Evolutionary conservation across 2,888 invertebrate species (phyloP).

Genomic region (Leptopilina myrica): DNA sequence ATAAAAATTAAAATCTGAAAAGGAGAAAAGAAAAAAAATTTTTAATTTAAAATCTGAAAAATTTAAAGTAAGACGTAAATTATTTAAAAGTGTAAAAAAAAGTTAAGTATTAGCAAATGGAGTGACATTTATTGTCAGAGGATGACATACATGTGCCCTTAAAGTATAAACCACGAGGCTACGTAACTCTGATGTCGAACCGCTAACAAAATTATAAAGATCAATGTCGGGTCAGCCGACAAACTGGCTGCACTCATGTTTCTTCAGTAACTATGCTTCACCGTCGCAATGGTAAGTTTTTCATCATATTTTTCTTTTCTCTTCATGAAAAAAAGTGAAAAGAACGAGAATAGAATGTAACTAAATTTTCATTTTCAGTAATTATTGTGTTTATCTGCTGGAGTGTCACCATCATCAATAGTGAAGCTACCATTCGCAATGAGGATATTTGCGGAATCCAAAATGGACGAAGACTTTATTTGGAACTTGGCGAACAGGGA

Average conservation of each 20-base stretch:
- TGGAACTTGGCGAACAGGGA: conserved; percentile 74
- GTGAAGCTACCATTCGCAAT: conserved; percentile 68
- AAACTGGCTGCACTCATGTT: conserved; percentile 63
- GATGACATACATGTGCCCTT: conserved; percentile 70
- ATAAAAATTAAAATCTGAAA: too few relatives aligned
- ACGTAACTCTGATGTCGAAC: conserved; percentile 60
- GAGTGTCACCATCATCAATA: conserved; percentile 45
- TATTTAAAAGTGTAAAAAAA: not conserved
- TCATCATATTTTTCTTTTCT: not conserved
- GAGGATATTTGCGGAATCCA: conserved; percentile 75
- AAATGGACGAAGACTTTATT: conserved; percentile 74
- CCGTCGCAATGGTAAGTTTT: conserved; percentile 66
- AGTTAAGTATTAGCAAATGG: not conserved
- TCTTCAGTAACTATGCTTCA: conserved; percentile 67
- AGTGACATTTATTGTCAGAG: conserved; percentile 23
- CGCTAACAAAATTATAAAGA: conserved; percentile 69
- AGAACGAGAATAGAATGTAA: not conserved
- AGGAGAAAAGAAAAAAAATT: too few relatives aligned
- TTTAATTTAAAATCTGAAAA: not conserved
- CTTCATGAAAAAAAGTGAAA: not conserved
- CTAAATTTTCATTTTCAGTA: conserved; percentile 18
- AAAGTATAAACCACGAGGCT: conserved; percentile 64
- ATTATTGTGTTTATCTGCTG: conserved; percentile 49
- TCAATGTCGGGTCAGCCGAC: conserved; percentile 68
- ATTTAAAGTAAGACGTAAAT: not conserved